Base-by-base conservation (phyloP, 2,113 vertebrate species). In the Salminus brasiliensis region DNA sequence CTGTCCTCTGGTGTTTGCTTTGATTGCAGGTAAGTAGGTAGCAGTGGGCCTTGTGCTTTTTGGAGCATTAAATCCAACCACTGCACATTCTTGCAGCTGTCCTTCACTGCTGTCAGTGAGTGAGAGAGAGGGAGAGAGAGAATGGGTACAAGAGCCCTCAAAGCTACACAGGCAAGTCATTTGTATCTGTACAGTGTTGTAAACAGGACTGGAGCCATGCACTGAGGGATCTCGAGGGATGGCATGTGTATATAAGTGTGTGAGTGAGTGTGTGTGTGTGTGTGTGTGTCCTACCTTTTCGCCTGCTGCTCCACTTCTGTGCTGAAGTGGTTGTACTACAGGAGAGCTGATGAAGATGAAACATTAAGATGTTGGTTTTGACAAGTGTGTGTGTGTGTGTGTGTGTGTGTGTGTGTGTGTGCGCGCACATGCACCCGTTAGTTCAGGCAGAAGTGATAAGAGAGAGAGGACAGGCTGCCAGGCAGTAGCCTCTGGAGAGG, bases 1-100 rank as follows among this genome's bases (percentile, higher is more conserved):
- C 89, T 96, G 95, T 96, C 94, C 92, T 91, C 88, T 90, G 88
- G 91, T 93, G 93, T 97, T 95, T 95, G 90, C 94, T 89, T 93
- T 95, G 94, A 93, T 91, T 85, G 87, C 89, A 92, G 91, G 90
- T 89, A 89, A 86, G 90, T 78, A 85, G 85, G 81, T 85, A 88
- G 75, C 83, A 83, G 76, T 79, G 89, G 89, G 86, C 86, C n/a
- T 63, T 88, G 81, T 94, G 93, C 92, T 96, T 95, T 96, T 95
- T 96, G 90, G 93, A 95, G 94, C 95, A 91, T 94, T 95, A 95
- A 95, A 94, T 96, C 86, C 85, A 84, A 80, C 84, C 90, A 86
- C 83, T 85, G 83, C 74, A 91, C 89, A 93, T 90, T 92, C 87
- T 79, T 91, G 91, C 80, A 21, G 30, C 81, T 91, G 91, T 91